A percentile compares a stretch with the other conserved stretches of the same genome.
Conservation (phyloP, 1,140 invertebrate species). For the Drosophila orosa region DNA sequence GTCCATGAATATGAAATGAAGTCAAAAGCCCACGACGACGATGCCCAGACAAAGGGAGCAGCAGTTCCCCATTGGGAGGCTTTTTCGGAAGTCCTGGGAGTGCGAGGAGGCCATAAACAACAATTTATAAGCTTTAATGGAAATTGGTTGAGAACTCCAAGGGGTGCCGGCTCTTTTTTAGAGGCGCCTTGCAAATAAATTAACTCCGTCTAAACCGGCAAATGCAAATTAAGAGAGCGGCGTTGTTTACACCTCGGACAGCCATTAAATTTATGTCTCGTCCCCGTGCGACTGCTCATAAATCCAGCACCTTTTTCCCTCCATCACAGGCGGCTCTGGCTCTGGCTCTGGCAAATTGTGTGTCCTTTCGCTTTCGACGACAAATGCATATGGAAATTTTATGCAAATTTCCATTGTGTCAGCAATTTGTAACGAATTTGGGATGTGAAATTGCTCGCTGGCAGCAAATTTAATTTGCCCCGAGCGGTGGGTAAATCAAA, state of each 20-base stretch:
- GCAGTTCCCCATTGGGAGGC: slow-evolving; percentile 14
- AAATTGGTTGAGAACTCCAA: slow-evolving; percentile 66
- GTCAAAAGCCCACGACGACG: slow-evolving; percentile 26
- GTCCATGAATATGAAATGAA: slow-evolving; percentile 78
- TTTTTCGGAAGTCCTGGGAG: slow-evolving; percentile 7
- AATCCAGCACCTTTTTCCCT: slow-evolving; percentile 42
- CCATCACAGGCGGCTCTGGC: neutral
- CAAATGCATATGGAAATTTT: slow-evolving; percentile 76
- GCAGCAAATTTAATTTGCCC: slow-evolving; percentile 67
- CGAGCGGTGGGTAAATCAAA: slow-evolving; percentile 70
- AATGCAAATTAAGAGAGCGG: slow-evolving; percentile 56
- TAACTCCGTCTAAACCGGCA: slow-evolving; percentile 44
- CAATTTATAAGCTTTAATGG: slow-evolving; percentile 80
- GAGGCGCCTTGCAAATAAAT: slow-evolving; percentile 60
- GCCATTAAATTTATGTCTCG: slow-evolving; percentile 50
- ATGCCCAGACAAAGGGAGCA: slow-evolving; percentile 9
- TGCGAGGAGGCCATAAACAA: slow-evolving; percentile 65
- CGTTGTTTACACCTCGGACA: slow-evolving; percentile 65
- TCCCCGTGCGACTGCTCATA: slow-evolving; percentile 51
- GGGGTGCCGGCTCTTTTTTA: slow-evolving; percentile 6
- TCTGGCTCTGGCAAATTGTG: slow-evolving; percentile 47
- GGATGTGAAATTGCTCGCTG: slow-evolving; percentile 63
- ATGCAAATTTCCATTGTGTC: slow-evolving; percentile 76
- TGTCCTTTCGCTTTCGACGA: slow-evolving; percentile 45
- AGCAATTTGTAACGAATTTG: slow-evolving; percentile 79